These are phyloP conservation scores for Eremobia ochroleuca DNA, from an alignment of 2,888 invertebrate species.

Conservation along the genomic window DNA sequence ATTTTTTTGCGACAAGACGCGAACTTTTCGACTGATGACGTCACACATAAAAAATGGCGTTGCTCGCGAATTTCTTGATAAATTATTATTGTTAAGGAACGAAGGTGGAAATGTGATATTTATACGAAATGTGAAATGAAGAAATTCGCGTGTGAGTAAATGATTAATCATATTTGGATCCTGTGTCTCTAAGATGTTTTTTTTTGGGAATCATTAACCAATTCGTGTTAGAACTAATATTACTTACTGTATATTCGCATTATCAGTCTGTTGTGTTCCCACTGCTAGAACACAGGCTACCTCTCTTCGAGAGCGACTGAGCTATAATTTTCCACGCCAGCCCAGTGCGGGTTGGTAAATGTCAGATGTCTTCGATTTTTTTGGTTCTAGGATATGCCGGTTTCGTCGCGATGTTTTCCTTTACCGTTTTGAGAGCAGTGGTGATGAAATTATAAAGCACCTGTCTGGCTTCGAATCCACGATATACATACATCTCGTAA, in stretches of 20 bases:
- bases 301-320: too few species aligned
- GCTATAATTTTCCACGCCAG: too few species aligned
- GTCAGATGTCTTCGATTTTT: too few species aligned
- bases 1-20: conserved; percentile 49
- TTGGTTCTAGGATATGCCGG: too few species aligned
- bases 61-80: conserved; percentile 48
- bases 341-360: too few species aligned
- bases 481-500: too few species aligned
- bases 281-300: too few species aligned
- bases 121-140: conserved; percentile 15
- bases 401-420: too few species aligned
- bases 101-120: conserved; percentile 46
- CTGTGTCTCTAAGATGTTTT: background rate
- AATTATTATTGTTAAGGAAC: conserved; percentile 54
- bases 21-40: conserved; percentile 64
- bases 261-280: too few species aligned
- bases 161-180: conserved; percentile 18
- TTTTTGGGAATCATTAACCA: background rate
- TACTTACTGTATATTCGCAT: background rate
- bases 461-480: too few species aligned
- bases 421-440: too few species aligned
- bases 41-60: conserved; percentile 49
- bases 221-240: background rate
- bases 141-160: background rate
- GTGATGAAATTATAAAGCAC: too few species aligned